A percentile compares a stretch with the other conserved stretches of the same genome.
Evolutionary conservation across 64 coral and sea anemone genomes (phyloP).

Genomic region (Dendronephthya gigantea): DNA sequence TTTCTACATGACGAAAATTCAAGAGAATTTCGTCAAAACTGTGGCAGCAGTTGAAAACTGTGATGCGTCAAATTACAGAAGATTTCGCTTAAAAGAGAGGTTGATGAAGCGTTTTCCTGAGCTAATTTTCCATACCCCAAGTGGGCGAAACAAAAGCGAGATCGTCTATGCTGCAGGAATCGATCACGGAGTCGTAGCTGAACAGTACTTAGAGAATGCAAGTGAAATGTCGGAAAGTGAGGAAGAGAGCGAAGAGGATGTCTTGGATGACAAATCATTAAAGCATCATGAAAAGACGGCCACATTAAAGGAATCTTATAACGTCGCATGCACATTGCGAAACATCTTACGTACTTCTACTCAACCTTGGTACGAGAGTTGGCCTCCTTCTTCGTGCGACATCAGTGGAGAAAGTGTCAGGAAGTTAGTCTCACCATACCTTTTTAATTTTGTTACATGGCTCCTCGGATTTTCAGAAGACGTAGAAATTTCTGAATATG

Average conservation of each 20-base stretch:
- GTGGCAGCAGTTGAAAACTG: slow-evolving; percentile 5
- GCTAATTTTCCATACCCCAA: neutral
- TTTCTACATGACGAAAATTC: slow-evolving; percentile 16
- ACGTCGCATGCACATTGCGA: neutral
- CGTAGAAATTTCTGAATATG: neutral
- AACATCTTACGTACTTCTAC: neutral
- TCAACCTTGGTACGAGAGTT: neutral
- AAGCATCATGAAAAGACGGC: neutral
- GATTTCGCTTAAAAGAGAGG: neutral
- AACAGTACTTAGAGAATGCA: neutral
- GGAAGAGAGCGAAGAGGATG: neutral
- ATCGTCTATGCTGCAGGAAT: slow-evolving; percentile 7
- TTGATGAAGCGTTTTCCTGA: neutral
- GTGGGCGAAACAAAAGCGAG: neutral
- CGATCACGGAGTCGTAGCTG: neutral
- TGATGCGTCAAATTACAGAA: neutral
- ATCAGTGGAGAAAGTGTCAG: neutral
- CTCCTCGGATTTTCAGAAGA: neutral
- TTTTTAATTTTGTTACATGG: neutral
- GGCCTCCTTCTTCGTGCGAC: neutral
- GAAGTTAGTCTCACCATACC: neutral
- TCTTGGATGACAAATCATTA: neutral
- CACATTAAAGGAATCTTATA: neutral
- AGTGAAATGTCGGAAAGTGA: slow-evolving; percentile 5
- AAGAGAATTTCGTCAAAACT: slow-evolving; percentile 5